Evolutionary conservation across 2,113 vertebrate species (phyloP).

Genomic region (Phaethornis superciliosus): DNA sequence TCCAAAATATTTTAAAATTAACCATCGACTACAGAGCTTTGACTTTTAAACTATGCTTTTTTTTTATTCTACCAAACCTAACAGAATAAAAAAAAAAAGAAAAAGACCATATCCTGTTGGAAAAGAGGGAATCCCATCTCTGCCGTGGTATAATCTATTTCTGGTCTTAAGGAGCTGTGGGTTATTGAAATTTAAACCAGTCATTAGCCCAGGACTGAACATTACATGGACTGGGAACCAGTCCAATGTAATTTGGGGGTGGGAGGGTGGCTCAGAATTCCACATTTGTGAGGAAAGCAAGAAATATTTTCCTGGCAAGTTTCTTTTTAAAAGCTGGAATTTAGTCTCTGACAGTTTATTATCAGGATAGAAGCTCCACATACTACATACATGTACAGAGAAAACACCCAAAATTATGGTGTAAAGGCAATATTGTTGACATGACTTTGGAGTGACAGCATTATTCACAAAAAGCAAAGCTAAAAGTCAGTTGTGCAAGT

Average conservation of each 20-base stretch:
- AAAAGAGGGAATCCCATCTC: constrained; percentile 49
- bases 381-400: background rate
- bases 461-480: constrained; percentile 2
- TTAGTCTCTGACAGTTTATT: background rate
- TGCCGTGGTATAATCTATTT: constrained; percentile 10
- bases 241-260: constrained; percentile 66
- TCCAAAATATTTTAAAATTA: background rate
- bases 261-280: constrained; percentile 62
- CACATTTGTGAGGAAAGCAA: constrained; percentile 67
- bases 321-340: constrained; percentile 21
- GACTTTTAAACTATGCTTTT: background rate
- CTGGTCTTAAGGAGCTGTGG: constrained; percentile 16
- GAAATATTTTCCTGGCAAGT: constrained; percentile 72
- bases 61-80: background rate
- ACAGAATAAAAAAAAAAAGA: background rate
- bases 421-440: background rate
- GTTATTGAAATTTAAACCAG: constrained; percentile 58
- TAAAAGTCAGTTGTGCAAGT: background rate
- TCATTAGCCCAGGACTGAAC: constrained; percentile 50
- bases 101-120: background rate
- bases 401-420: background rate
- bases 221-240: constrained; percentile 56
- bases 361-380: background rate
- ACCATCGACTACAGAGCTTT: background rate
- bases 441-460: background rate